Evolutionary conservation across 1,140 invertebrate genomes (phyloP), one percentile per base, ranked within the genome.

Genomic region (Steinernema feltiae): DNA sequence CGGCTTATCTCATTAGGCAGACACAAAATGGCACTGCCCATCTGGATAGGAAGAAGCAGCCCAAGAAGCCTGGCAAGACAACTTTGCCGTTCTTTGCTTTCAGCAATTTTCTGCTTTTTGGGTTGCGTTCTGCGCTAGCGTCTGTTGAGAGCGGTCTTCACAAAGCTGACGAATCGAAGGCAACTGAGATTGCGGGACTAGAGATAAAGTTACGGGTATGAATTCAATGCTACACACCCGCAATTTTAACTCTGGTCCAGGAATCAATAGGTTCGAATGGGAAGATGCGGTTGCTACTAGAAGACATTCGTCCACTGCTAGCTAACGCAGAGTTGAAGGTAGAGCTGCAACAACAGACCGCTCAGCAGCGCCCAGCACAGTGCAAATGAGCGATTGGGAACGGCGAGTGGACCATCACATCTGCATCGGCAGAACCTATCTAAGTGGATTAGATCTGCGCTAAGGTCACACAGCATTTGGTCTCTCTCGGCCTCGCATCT

Each of bases 361-460:
- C 53, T 63, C 53, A 21, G 24, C 24, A 27, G 53, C 53, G 53
- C 53, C 2, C 53, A 17, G 24, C 53, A 12, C 53, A 63, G 24
- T 63, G 24, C 53, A 63, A 63, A 63, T 63, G 53, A 63, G 53
- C 53, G 41, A n/a, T n/a, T 12, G 41, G n/a, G 41, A n/a, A 46
- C 41, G 7, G 53, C 53, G 24, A 63, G 53, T 63, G 53, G 53
- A 17, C 53, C 53, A 21, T n/a, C 53, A 63, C 53, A 63, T n/a
- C 53, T 63, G 53, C 53, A 63, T 63, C 53, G 53, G 12, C 53
- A 15, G 53, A 27, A 63, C 53, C 53, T 63, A 63, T 63, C 53
- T 63, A 63, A 63, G 53, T 63, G 53, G 53, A 63, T 63, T 63
- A 63, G 53, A 63, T 63, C 53, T 15, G 53, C 53, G 53, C 53